Conservation (phyloP, 1,140 invertebrate species). For the Apis dorsata region DNA sequence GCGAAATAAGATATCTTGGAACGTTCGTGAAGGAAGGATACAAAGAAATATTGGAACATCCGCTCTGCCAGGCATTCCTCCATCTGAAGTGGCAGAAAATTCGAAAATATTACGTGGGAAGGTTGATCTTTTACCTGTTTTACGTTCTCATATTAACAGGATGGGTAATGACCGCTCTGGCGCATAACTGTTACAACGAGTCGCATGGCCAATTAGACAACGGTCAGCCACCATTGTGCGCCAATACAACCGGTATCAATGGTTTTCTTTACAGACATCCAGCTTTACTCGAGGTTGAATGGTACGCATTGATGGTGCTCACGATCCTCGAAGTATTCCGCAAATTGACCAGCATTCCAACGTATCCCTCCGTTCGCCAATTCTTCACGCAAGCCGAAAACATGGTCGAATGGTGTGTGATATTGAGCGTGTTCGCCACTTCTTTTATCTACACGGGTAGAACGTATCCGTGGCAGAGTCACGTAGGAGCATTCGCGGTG, state of each 20-base stretch:
- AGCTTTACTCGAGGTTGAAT: conserved; percentile 87
- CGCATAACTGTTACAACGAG: conserved; percentile 89
- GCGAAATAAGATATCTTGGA: conserved; percentile 90
- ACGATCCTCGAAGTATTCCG: conserved; percentile 88
- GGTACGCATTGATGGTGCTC: conserved; percentile 87
- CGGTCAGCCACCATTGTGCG: conserved; percentile 79
- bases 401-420: conserved; percentile 91
- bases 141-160: conserved; percentile 89
- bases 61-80: conserved; percentile 90
- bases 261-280: conserved; percentile 86
- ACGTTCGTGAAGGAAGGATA: conserved; percentile 91
- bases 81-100: conserved; percentile 94
- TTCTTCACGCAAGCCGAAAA: conserved; percentile 91
- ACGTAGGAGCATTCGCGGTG: conserved; percentile 89
- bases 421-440: conserved; percentile 89
- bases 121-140: conserved; percentile 88
- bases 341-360: conserved; percentile 88
- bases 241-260: conserved; percentile 87
- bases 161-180: conserved; percentile 88
- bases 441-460: conserved; percentile 88
- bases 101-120: conserved; percentile 90
- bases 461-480: conserved; percentile 91
- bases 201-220: conserved; percentile 67
- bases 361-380: conserved; percentile 87
- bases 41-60: conserved; percentile 90